These are phyloP conservation scores for Abrostola triplasia DNA, from an alignment of 2,888 invertebrate genomes.

Conservation along the genomic window DNA sequence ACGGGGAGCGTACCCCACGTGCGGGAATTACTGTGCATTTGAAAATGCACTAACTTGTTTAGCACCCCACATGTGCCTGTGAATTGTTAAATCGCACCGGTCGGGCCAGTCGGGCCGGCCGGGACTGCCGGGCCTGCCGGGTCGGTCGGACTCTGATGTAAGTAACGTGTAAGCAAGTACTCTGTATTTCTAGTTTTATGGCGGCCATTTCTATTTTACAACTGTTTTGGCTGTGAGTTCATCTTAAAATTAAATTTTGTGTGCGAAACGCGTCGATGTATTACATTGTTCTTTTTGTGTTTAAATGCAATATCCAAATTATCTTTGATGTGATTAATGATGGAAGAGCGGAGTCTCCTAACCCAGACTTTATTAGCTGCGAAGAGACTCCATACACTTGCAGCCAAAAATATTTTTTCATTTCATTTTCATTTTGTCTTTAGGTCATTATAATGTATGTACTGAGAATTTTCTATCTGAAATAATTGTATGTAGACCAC, in stretches of 20 bases:
- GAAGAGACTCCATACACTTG: no score
- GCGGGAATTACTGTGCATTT: constrained; percentile 40
- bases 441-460: no score
- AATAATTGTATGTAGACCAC: no score
- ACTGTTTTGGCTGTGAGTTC: constrained; percentile 2
- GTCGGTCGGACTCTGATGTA: constrained; percentile 9
- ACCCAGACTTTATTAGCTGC: no score
- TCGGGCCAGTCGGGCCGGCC: constrained; percentile 9
- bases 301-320: no score
- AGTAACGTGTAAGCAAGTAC: constrained; percentile 40
- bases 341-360: no score
- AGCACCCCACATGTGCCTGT: constrained; percentile 52
- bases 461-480: no score
- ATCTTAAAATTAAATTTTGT: constrained; percentile 3
- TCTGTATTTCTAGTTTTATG: constrained; percentile 19
- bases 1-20: constrained; percentile 12
- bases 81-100: constrained; percentile 68
- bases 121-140: constrained; percentile 22
- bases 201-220: constrained; percentile 29
- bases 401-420: no score
- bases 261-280: neutral
- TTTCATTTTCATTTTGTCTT: no score
- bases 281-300: no score
- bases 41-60: constrained; percentile 56
- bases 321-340: no score